A percentile compares a stretch with the other conserved stretches of the same genome.
Evolutionary conservation across 2,797 vertebrate genomes (phyloP).

Genomic region (Sylvilagus floridanus): DNA sequence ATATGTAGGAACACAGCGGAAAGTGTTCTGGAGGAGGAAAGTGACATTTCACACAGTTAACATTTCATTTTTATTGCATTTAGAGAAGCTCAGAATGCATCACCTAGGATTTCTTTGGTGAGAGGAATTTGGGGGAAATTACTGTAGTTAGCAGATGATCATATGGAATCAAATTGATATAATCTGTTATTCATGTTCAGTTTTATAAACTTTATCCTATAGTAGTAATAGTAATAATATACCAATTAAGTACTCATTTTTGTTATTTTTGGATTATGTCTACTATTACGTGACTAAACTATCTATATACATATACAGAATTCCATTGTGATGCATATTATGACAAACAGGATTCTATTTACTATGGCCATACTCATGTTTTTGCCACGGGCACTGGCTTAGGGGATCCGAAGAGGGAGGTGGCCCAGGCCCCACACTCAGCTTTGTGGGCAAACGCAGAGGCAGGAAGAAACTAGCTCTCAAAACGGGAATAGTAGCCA

Average conservation of each 20-base stretch:
- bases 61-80: not conserved
- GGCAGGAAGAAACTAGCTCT: conserved; percentile 96
- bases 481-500: conserved; percentile 98
- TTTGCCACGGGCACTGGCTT: not conserved
- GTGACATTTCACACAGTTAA: not conserved
- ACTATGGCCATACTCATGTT: not conserved
- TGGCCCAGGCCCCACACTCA: conserved; percentile 92
- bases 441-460: conserved; percentile 96
- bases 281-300: too few relatives aligned
- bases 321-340: not conserved
- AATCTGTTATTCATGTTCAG: not conserved
- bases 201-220: not conserved
- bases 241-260: not conserved
- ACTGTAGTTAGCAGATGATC: not conserved
- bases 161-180: not conserved
- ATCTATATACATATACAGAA: not conserved
- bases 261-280: too few relatives aligned
- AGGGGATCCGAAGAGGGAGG: too few relatives aligned
- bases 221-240: not conserved
- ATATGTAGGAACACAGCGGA: not conserved
- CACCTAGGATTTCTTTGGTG: not conserved
- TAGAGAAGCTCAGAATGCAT: not conserved
- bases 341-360: not conserved
- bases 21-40: not conserved
- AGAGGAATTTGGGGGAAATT: conserved; percentile 13